Evolutionary conservation across 2,888 invertebrate genomes (phyloP).

Genomic region (Drosophila yooni): DNA sequence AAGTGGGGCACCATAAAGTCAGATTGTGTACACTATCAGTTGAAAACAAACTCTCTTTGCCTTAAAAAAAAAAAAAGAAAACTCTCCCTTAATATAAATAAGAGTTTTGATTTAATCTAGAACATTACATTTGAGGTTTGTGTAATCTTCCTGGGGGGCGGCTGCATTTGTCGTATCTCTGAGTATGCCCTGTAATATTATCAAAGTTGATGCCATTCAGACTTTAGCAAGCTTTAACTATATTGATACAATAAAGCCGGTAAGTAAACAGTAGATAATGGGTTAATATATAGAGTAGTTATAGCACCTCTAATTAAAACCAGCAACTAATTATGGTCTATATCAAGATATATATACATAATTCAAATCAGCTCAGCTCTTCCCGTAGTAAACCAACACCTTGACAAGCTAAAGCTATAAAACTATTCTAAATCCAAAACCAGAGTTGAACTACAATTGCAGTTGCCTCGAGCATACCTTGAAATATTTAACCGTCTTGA

Average conservation of each 20-base stretch:
- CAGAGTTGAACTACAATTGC: constrained; percentile 9
- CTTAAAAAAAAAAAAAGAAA: not conserved
- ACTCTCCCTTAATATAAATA: not conserved
- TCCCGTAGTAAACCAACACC: constrained; percentile 28
- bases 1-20: not conserved
- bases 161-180: constrained; percentile 68
- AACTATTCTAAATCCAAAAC: not conserved
- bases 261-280: constrained; percentile 1
- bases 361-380: not conserved
- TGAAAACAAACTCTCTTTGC: not conserved
- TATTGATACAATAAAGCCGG: not conserved
- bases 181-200: constrained; percentile 70
- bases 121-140: too few species aligned
- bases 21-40: not conserved
- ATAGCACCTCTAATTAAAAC: not conserved
- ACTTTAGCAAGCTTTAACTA: constrained; percentile 40
- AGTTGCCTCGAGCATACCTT: constrained; percentile 87
- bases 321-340: constrained; percentile 4
- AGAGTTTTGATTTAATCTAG: too few species aligned
- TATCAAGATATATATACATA: not conserved
- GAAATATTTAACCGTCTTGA: constrained; percentile 99
- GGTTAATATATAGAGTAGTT: constrained; percentile 9
- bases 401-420: constrained; percentile 7
- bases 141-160: constrained; percentile 14
- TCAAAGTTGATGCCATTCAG: constrained; percentile 28